A percentile compares a stretch with the other conserved stretches of the same genome.
phyloP scores from a whole-genome alignment of 2,113 vertebrate species.

The Neolamprologus ventralis region DNA sequence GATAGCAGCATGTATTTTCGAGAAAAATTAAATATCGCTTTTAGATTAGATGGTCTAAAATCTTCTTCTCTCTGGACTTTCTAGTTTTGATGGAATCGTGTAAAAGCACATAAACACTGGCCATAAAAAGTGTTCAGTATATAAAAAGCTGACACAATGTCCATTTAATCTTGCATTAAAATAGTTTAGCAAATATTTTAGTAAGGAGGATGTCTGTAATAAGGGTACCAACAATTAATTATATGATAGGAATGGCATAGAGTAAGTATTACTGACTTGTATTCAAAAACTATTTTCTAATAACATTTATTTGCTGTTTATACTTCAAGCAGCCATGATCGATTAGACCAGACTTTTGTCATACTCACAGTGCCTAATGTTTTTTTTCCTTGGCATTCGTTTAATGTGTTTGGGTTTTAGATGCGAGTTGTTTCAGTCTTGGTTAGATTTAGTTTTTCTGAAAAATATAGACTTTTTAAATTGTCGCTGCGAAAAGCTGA shows the following conservation, averaged over 20 bases:
- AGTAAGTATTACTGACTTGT: neutral
- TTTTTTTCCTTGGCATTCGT: neutral
- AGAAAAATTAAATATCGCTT: neutral
- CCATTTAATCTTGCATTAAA: neutral
- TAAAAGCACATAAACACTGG: neutral
- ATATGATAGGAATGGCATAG: neutral
- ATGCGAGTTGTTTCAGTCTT: no score
- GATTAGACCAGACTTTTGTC: neutral
- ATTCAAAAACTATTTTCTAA: neutral
- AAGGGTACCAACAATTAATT: neutral
- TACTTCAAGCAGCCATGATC: neutral
- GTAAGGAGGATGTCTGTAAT: neutral
- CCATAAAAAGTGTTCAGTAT: neutral
- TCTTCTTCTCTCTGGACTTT: neutral
- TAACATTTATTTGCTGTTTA: neutral
- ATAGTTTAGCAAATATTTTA: neutral
- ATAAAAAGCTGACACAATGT: neutral
- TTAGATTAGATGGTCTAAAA: neutral
- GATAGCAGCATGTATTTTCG: neutral
- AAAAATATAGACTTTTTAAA: no score
- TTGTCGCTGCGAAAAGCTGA: no score
- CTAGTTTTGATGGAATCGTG: neutral
- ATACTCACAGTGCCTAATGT: neutral
- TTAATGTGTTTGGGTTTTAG: no score
- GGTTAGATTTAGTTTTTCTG: no score